These are phyloP conservation scores for Drosophila crucigera DNA, from an alignment of 2,888 invertebrate genomes.

Conservation along the genomic window DNA sequence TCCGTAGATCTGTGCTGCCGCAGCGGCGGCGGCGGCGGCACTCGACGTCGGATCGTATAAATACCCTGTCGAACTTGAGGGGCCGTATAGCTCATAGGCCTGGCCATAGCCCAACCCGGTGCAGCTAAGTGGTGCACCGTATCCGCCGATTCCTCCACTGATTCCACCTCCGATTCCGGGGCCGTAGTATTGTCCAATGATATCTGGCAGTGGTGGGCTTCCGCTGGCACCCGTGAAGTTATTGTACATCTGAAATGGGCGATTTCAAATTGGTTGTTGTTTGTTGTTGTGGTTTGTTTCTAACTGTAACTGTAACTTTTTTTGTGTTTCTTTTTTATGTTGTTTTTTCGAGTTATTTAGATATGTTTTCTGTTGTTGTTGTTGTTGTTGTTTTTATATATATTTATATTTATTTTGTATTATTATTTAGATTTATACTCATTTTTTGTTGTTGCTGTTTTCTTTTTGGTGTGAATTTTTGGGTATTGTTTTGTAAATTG, in stretches of 20 bases:
- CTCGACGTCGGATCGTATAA: slow-evolving; percentile 76
- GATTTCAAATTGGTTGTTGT: slow-evolving; percentile 82
- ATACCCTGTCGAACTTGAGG: slow-evolving; percentile 78
- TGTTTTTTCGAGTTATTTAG: slow-evolving; percentile 26
- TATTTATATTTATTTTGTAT: slow-evolving; percentile 35
- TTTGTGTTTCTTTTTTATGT: slow-evolving; percentile 44
- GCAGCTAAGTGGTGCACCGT: slow-evolving; percentile 37
- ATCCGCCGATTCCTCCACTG: slow-evolving; percentile 28
- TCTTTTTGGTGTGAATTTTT: slow-evolving; percentile 15
- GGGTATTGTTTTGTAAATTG: slow-evolving; percentile 25
- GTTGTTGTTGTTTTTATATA: slow-evolving; percentile 17
- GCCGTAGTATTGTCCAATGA: slow-evolving; percentile 84
- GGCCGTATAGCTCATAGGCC: slow-evolving; percentile 81
- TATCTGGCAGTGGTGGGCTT: slow-evolving; percentile 85
- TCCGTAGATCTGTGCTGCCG: slow-evolving; percentile 63
- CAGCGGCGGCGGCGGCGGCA: slow-evolving; percentile 59
- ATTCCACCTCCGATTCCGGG: slow-evolving; percentile 16
- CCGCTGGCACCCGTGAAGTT: slow-evolving; percentile 83
- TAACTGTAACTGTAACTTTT: slow-evolving; percentile 60
- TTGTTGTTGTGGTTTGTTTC: slow-evolving; percentile 48
- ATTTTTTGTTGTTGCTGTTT: slow-evolving; percentile 29
- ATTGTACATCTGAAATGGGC: slow-evolving; percentile 86
- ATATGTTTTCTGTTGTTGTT: slow-evolving; percentile 21
- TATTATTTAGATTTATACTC: slow-evolving; percentile 35
- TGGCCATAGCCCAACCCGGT: slow-evolving; percentile 53